Base-by-base conservation (phyloP, 1,140 invertebrate species). In the Subanguina moxae region DNA sequence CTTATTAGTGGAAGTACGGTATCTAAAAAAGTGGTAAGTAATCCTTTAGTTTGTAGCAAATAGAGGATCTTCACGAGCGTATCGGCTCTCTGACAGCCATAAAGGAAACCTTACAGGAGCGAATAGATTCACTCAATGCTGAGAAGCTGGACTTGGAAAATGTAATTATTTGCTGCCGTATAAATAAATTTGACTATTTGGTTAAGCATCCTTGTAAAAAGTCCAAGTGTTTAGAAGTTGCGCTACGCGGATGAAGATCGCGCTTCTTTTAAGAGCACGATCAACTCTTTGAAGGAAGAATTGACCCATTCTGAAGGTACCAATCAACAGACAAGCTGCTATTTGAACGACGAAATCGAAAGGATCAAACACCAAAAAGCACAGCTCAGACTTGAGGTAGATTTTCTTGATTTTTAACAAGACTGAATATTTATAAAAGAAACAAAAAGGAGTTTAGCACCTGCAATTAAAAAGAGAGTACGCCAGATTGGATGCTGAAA, bases 91-190 rank as follows among this genome's bases (percentile, higher is more conserved):
- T 67, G 25, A 57, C 38, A 19, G 66, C 65, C 3, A 59, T 23
- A 11, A 58, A 72, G 1, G 67, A 71, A 28, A 73, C 43, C 52
- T 27, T 69, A 21, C 67, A 70, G 13, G 70, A 63, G 3, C 23
- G 42, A 63, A 71, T 69, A 17, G 57, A 59, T 70, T 56, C 27
- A 11, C 1, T 69, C 5, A 27, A 59, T 13, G 61, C 67, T 1
- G 68, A 74, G 15, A 74, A 74, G 23, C 11, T 30, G 32, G 67
- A 72, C 13, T 11, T 74, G 71, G 45, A 74, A 7, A 28, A 48
- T 27, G 67, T 69, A 25, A 69, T 32, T 5, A 25, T 70, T 0
- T 71, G 25, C 15, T 38, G 3, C 32, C 3, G 27, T 48, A 65
- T 8, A 21, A 28, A 65, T 7, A 64, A 7, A 21, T 25, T n/a